Percentiles rank a stretch among this genome's conserved stretches.
Evolutionary conservation across 2,888 invertebrate genomes (phyloP).

Genomic region (Agrenia bidenticulata): DNA sequence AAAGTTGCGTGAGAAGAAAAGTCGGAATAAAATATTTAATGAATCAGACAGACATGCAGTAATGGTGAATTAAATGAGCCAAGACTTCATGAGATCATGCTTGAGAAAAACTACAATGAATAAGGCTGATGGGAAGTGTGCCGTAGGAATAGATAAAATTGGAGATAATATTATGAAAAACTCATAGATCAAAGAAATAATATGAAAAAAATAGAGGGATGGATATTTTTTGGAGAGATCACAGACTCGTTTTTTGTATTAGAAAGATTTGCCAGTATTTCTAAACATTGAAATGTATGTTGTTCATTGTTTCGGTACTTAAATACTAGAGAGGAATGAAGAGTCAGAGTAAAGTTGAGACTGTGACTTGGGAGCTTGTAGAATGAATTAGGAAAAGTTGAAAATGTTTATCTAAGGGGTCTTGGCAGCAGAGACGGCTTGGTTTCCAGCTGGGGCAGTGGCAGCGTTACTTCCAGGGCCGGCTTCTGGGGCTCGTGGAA

Average conservation of each 20-base stretch:
- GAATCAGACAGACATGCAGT: not conserved
- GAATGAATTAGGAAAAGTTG: not conserved
- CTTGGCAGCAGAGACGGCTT: slow-evolving; percentile 43
- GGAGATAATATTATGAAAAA: too few species aligned
- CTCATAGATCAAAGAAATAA: not conserved
- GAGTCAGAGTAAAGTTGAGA: too few species aligned
- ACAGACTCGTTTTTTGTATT: slow-evolving; percentile 18
- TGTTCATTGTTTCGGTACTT: slow-evolving; percentile 3
- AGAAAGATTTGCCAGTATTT: slow-evolving; percentile 9
- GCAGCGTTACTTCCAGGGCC: slow-evolving; percentile 45
- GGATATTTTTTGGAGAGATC: slow-evolving; percentile 10
- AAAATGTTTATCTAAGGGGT: slow-evolving; percentile 25
- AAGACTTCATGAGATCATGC: too few species aligned
- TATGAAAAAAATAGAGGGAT: not conserved
- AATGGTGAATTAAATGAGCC: not conserved
- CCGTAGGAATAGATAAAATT: too few species aligned
- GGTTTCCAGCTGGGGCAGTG: slow-evolving; percentile 42
- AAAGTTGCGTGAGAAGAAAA: not conserved
- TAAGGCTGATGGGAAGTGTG: too few species aligned
- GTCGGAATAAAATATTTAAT: not conserved
- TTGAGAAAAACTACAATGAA: too few species aligned
- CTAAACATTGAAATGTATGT: slow-evolving; percentile 4
- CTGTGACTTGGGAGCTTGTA: not conserved
- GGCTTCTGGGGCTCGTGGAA: slow-evolving; percentile 58
- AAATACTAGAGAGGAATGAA: slow-evolving; percentile 7